These are phyloP conservation scores for Incurvaria masculella DNA, from an alignment of 2,888 invertebrate genomes.

Conservation along the genomic window DNA sequence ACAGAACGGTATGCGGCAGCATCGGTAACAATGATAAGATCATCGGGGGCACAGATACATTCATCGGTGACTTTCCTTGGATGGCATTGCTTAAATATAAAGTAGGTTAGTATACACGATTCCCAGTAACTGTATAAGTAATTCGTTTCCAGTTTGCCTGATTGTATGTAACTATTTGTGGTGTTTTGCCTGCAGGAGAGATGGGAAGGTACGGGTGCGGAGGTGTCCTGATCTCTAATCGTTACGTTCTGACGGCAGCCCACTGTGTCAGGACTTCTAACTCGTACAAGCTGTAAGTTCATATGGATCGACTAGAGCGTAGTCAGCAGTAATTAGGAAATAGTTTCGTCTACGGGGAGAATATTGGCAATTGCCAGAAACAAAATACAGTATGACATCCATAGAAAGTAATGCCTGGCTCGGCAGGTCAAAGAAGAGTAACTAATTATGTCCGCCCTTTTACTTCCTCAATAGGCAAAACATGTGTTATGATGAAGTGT, in stretches of 20 bases:
- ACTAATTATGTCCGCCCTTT: too few relatives aligned
- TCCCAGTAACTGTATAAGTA: background rate
- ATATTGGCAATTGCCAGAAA: slow-evolving; percentile 5
- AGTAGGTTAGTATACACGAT: slow-evolving; percentile 23
- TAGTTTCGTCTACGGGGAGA: background rate
- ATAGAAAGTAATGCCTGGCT: too few relatives aligned
- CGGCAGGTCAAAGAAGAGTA: too few relatives aligned
- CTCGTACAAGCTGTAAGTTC: slow-evolving; percentile 45
- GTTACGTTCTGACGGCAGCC: slow-evolving; percentile 57
- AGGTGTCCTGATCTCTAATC: slow-evolving; percentile 50
- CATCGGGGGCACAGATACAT: slow-evolving; percentile 45
- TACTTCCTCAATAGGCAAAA: too few relatives aligned
- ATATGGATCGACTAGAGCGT: background rate
- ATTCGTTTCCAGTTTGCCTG: slow-evolving; percentile 5
- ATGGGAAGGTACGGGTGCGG: slow-evolving; percentile 34
- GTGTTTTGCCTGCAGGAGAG: slow-evolving; percentile 3
- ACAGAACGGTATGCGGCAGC: slow-evolving; percentile 24
- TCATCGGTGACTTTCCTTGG: slow-evolving; percentile 58
- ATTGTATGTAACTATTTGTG: background rate
- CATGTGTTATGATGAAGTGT: background rate
- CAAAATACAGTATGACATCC: too few relatives aligned
- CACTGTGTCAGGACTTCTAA: slow-evolving; percentile 52
- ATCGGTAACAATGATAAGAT: slow-evolving; percentile 35
- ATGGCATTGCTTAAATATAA: slow-evolving; percentile 56
- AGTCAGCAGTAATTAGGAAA: too few relatives aligned